Evolutionary conservation across 2,888 invertebrate species (phyloP).

Genomic region (Desoria tigrina): DNA sequence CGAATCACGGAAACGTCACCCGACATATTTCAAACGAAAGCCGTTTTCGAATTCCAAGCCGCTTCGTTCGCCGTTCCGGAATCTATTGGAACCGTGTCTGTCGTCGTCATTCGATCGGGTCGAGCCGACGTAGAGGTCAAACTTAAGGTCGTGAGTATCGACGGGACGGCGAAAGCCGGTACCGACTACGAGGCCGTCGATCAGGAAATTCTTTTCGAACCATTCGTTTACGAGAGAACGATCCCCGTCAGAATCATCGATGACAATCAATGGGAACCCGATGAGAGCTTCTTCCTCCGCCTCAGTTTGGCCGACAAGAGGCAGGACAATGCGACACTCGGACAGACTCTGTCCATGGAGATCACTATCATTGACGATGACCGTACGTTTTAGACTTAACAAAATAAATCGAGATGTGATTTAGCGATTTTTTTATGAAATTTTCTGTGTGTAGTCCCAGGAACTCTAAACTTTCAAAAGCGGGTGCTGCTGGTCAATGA

Average conservation of each 20-base stretch:
- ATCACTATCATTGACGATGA: conserved; percentile 64
- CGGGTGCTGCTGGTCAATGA: conserved; percentile 62
- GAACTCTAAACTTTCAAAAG: conserved; percentile 61
- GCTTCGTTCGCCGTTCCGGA: conserved; percentile 62
- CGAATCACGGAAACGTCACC: not conserved
- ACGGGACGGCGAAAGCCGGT: conserved; percentile 58
- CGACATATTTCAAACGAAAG: conserved; percentile 52
- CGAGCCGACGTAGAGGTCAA: conserved; percentile 57
- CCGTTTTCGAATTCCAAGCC: conserved; percentile 61
- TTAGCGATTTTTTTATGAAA: too few relatives aligned
- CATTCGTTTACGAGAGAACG: conserved; percentile 23
- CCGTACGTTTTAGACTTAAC: conserved; percentile 57
- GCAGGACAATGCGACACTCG: conserved; percentile 56
- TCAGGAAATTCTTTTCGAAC: conserved; percentile 18
- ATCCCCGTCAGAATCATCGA: conserved; percentile 58
- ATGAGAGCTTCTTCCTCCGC: conserved; percentile 64
- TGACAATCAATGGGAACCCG: conserved; percentile 64
- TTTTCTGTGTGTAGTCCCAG: conserved; percentile 64
- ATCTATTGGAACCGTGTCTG: conserved; percentile 58
- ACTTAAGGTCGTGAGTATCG: conserved; percentile 62
- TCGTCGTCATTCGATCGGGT: conserved; percentile 59
- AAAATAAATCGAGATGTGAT: conserved; percentile 10
- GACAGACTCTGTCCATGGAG: conserved; percentile 61
- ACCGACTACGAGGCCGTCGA: conserved; percentile 16
- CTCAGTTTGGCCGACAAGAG: conserved; percentile 54